These are phyloP conservation scores for Heterodera carotae DNA, from an alignment of 1,140 invertebrate genomes.

Conservation along the genomic window DNA sequence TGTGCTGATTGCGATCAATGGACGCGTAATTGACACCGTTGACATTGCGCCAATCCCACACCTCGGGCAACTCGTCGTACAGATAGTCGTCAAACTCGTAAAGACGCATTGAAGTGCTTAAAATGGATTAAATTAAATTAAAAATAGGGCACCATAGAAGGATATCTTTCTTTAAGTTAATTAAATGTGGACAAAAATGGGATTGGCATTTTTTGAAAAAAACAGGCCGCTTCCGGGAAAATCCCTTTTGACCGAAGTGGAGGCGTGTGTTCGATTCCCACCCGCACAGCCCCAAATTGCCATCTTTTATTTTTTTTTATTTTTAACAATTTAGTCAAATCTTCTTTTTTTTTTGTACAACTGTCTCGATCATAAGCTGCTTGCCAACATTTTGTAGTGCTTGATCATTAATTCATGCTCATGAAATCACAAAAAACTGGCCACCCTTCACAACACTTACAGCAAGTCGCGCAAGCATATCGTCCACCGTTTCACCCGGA, in stretches of 20 bases:
- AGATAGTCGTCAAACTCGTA: slow-evolving; percentile 48
- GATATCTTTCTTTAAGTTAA: too few species aligned
- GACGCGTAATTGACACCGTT: slow-evolving; percentile 68
- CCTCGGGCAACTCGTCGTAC: slow-evolving; percentile 62
- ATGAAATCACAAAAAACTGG: not conserved
- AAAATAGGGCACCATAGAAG: too few species aligned
- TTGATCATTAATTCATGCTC: not conserved
- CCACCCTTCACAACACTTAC: not conserved
- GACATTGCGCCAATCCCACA: slow-evolving; percentile 69
- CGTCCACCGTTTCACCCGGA: not conserved
- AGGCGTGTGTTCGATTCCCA: too few species aligned
- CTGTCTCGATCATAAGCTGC: too few species aligned
- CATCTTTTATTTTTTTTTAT: too few species aligned
- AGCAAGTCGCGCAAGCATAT: not conserved
- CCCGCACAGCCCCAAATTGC: too few species aligned
- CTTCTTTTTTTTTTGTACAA: too few species aligned
- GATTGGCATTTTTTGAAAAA: too few species aligned
- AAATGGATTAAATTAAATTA: not conserved
- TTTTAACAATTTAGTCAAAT: too few species aligned
- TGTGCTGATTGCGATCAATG: slow-evolving; percentile 67
- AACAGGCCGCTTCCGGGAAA: too few species aligned
- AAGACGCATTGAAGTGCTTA: slow-evolving; percentile 33
- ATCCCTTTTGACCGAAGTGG: too few species aligned
- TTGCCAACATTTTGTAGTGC: not conserved
- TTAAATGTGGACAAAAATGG: too few species aligned